Conservation (phyloP, 2,888 invertebrate species). For the Netelia fuscicornis region DNA sequence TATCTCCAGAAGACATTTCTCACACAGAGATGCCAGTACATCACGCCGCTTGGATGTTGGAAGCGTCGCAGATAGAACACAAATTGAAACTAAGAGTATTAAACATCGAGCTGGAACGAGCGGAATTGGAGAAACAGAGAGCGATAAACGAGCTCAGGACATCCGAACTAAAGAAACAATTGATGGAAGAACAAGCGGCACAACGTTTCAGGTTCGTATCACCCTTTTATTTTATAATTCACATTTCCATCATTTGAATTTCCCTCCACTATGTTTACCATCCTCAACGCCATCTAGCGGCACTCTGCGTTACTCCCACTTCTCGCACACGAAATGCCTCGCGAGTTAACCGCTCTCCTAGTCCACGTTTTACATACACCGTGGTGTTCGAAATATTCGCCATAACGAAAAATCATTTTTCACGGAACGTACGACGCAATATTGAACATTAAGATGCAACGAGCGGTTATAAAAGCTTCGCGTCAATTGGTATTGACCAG, state of each 20-base stretch:
- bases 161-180: slow-evolving; percentile 76
- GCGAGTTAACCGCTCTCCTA: neutral
- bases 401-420: slow-evolving; percentile 58
- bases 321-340: no score
- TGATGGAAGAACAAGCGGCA: slow-evolving; percentile 73
- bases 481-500: slow-evolving; percentile 80
- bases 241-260: slow-evolving; percentile 23
- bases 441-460: slow-evolving; percentile 77
- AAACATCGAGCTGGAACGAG: slow-evolving; percentile 77
- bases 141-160: slow-evolving; percentile 77
- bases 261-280: neutral
- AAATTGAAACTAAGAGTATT: slow-evolving; percentile 77
- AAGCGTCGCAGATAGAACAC: slow-evolving; percentile 75
- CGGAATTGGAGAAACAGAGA: slow-evolving; percentile 76
- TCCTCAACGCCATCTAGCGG: slow-evolving; percentile 6
- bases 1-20: slow-evolving; percentile 42
- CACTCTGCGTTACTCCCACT: neutral
- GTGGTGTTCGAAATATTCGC: slow-evolving; percentile 48
- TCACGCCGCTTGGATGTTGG: slow-evolving; percentile 70
- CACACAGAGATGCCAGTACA: slow-evolving; percentile 46
- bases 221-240: neutral
- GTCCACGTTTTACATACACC: neutral
- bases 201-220: slow-evolving; percentile 73
- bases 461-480: slow-evolving; percentile 74
- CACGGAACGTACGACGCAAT: slow-evolving; percentile 43